Base-by-base conservation (phyloP, 2,888 invertebrate species). In the Aleiodes leptofemur region DNA sequence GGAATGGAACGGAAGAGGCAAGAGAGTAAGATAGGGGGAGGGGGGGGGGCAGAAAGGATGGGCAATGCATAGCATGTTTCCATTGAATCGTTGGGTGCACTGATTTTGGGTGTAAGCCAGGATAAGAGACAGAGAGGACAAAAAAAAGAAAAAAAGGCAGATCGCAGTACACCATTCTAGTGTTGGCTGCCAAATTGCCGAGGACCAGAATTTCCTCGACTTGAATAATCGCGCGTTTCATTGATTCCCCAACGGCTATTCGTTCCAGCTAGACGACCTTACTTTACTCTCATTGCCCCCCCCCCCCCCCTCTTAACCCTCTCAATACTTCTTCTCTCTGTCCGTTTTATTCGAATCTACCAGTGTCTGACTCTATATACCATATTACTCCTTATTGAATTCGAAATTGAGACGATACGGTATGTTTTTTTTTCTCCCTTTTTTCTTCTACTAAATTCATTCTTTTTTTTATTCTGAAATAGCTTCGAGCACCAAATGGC, bases 121-220 rank as follows among this genome's bases (percentile, higher is more conserved):
- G 73, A 68, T n/a, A 14, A 7, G 56, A 31, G 48, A 55, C 43
- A n/a, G 23, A 72, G 29, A 51, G 23, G 23, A 23, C 23, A 23
- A 23, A 23, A 23, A 23, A 64, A 11, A 64, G n/a, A 50, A 43
- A 43, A 8, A 23, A 9, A 16, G 48, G 23, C 4, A 43, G 29
- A 74, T 72, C 80, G 73, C 72, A 74, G 69, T 76, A 74, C 77
- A 77, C 74, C 43, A 57, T 51, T 64, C 31, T 43, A 51, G 72
- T 76, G 76, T 72, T 69, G 71, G 64, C 69, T 84, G 85, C 83
- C 84, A 85, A 85, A 85, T 85, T 83, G 82, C 79, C 81, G 79
- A 80, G 76, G 76, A 74, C 69, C 77, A 66, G 76, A 79, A 83
- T 83, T 81, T 76, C 80, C 56, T 76, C 51, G 78, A 79, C 79